Percentiles rank a stretch among this genome's conserved stretches.
Evolutionary conservation across 2,113 vertebrate genomes (phyloP).

Genomic region (Cottus gobio): DNA sequence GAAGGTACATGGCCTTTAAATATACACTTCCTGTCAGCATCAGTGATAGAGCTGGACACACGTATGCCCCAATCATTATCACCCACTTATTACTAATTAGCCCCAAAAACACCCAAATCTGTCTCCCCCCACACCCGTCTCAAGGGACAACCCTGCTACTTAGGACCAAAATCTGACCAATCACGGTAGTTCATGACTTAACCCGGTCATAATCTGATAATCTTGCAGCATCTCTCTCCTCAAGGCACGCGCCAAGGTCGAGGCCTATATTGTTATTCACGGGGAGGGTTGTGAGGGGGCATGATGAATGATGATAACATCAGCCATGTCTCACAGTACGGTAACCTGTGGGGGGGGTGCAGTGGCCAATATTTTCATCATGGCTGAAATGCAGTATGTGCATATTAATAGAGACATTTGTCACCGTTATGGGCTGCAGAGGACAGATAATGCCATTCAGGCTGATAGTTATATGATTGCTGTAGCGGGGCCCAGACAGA

Average conservation of each 20-base stretch:
- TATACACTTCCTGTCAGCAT: background rate
- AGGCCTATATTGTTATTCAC: conserved; percentile 70
- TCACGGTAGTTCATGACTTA: conserved; percentile 40
- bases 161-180: conserved; percentile 54
- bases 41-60: background rate
- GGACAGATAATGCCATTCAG: conserved; percentile 55
- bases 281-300: conserved; percentile 43
- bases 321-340: conserved; percentile 18
- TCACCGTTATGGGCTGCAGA: conserved; percentile 51
- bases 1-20: background rate
- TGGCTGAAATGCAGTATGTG: conserved; percentile 24
- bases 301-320: conserved; percentile 66
- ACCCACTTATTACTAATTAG: conserved; percentile 54
- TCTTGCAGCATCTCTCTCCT: conserved; percentile 55
- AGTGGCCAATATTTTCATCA: conserved; percentile 39
- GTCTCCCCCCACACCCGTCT: conserved; percentile 20
- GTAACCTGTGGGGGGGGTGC: conserved; percentile 25
- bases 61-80: background rate
- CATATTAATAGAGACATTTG: conserved; percentile 67
- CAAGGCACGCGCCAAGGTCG: conserved; percentile 61
- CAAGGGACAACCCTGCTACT: background rate
- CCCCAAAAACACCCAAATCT: conserved; percentile 40
- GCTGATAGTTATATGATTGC: conserved; percentile 62
- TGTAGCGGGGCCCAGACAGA: conserved; percentile 36
- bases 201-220: conserved; percentile 68